Conservation (phyloP, 92 coral and sea anemone genomes). For the Zoanthus sansibaricus region DNA sequence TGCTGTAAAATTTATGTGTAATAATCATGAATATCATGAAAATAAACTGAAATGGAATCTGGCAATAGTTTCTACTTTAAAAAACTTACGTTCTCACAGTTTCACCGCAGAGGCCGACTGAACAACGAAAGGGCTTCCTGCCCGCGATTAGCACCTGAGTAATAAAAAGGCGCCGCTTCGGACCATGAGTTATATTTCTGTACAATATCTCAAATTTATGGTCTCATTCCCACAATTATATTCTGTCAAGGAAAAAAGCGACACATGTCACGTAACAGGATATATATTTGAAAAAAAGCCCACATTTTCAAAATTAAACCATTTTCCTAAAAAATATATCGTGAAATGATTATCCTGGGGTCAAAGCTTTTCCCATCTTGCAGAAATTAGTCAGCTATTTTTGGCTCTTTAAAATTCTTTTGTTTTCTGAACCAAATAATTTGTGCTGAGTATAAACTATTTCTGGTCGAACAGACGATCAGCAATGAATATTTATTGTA, state of each 20-base stretch:
- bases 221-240: not conserved
- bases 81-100: no score
- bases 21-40: no score
- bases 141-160: not conserved
- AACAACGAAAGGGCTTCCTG: not conserved
- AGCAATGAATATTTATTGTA: not conserved
- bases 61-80: no score
- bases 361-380: no score
- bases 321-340: no score
- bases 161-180: not conserved
- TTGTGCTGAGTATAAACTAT: no score
- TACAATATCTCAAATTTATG: conserved; percentile 9
- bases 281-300: not conserved
- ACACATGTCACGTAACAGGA: not conserved
- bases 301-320: not conserved
- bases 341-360: no score
- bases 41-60: no score
- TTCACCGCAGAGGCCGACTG: no score
- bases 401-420: no score
- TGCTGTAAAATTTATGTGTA: no score
- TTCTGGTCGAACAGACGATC: not conserved
- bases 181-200: conserved; percentile 4
- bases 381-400: no score
- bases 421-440: not conserved
- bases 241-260: not conserved